Evolutionary conservation across 2,113 vertebrate species (phyloP).

Genomic region (Brachypodius melanocephalos): DNA sequence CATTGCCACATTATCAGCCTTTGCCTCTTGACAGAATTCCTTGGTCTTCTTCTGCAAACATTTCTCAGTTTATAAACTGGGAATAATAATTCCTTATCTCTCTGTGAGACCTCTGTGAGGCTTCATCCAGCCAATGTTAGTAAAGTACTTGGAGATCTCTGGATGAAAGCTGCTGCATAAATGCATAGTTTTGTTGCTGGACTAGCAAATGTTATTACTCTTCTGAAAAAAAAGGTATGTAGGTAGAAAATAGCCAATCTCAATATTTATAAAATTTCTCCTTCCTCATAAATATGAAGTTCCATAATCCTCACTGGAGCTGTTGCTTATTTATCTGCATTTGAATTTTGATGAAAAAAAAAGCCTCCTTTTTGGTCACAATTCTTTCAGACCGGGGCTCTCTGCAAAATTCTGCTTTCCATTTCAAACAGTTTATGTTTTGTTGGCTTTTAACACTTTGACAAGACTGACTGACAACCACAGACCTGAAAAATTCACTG

Average conservation of each 20-base stretch:
- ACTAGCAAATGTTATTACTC: slow-evolving; percentile 32
- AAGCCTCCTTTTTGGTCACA: background rate
- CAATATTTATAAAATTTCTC: slow-evolving; percentile 60
- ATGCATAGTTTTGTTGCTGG: slow-evolving; percentile 32
- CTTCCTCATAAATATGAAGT: slow-evolving; percentile 45
- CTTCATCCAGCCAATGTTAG: background rate
- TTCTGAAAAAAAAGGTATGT: background rate
- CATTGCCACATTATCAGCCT: background rate
- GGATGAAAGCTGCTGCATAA: slow-evolving; percentile 40
- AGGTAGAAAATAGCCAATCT: slow-evolving; percentile 65
- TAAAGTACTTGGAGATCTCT: slow-evolving; percentile 10
- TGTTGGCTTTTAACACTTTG: background rate
- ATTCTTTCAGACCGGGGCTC: background rate
- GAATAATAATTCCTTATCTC: slow-evolving; percentile 21
- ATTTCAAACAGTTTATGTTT: slow-evolving; percentile 27
- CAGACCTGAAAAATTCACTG: background rate
- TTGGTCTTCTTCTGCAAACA: background rate
- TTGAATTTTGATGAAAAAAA: slow-evolving; percentile 65
- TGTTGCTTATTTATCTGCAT: slow-evolving; percentile 50
- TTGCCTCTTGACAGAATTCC: background rate
- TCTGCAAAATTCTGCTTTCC: slow-evolving; percentile 26
- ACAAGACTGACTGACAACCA: background rate
- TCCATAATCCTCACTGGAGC: slow-evolving; percentile 36
- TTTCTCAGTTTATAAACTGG: background rate
- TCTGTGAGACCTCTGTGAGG: background rate